A percentile compares a stretch with the other conserved stretches of the same genome.
These are phyloP conservation scores for Drepana arcuata DNA, from an alignment of 1,140 invertebrate genomes.

Conservation along the genomic window DNA sequence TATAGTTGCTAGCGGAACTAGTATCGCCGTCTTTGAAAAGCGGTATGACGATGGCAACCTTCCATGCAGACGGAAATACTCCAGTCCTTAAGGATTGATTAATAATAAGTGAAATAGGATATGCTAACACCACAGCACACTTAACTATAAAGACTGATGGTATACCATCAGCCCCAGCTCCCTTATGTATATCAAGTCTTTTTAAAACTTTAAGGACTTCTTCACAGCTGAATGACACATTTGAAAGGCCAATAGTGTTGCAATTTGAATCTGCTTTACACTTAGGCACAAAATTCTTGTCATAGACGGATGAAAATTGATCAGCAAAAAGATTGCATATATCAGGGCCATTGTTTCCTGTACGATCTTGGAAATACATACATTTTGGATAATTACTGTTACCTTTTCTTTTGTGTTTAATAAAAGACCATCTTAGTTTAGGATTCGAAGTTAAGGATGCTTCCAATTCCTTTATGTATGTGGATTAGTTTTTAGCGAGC, in stretches of 20 bases:
- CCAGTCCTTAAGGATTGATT: too few species aligned
- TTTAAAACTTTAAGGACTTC: slow-evolving; percentile 5
- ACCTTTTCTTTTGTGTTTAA: slow-evolving; percentile 10
- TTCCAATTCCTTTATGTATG: slow-evolving; percentile 6
- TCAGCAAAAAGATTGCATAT: slow-evolving; percentile 8
- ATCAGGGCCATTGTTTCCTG: slow-evolving; percentile 1
- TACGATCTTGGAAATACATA: slow-evolving; percentile 1
- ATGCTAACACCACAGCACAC: slow-evolving; percentile 3
- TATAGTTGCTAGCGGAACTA: slow-evolving; percentile 4
- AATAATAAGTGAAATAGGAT: slow-evolving; percentile 5
- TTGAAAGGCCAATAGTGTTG: too few species aligned
- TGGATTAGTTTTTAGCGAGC: too few species aligned
- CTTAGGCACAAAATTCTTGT: too few species aligned
- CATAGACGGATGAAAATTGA: too few species aligned
- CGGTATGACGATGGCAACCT: slow-evolving; percentile 2
- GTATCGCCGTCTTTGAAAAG: slow-evolving; percentile 4
- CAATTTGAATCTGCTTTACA: too few species aligned
- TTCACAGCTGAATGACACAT: too few species aligned
- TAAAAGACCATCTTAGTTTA: slow-evolving; percentile 10
- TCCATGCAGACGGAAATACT: slow-evolving; percentile 6
- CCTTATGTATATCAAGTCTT: slow-evolving; percentile 7
- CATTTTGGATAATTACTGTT: slow-evolving; percentile 4
- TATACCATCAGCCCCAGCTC: slow-evolving; percentile 7
- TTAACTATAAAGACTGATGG: slow-evolving; percentile 4
- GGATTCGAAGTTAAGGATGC: slow-evolving; percentile 7